Percentiles rank a stretch among this genome's conserved stretches.
These are phyloP conservation scores for Bombyx mori DNA, from an alignment of 1,140 invertebrate species.

Conservation along the genomic window DNA sequence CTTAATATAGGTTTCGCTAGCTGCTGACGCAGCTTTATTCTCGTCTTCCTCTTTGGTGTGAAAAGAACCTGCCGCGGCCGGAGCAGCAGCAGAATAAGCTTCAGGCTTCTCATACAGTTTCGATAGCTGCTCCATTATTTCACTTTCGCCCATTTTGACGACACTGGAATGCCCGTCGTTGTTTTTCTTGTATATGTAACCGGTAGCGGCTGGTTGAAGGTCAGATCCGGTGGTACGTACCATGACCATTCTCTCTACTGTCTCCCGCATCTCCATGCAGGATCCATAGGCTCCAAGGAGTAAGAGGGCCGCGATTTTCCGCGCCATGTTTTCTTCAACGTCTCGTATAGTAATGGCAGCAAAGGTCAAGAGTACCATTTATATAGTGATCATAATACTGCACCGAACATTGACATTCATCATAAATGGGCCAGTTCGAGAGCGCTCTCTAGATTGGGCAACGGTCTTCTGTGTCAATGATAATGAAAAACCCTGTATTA, in stretches of 20 bases:
- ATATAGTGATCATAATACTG: conserved; percentile 56
- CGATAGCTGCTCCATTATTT: conserved; percentile 59
- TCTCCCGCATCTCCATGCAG: conserved; percentile 59
- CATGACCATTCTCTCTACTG: conserved; percentile 66
- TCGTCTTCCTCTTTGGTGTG: conserved; percentile 36
- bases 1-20: conserved; percentile 37
- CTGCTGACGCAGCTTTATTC: conserved; percentile 31
- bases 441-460: conserved; percentile 57
- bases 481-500: conserved; percentile 61
- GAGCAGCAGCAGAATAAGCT: conserved; percentile 33
- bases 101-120: conserved; percentile 46
- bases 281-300: conserved; percentile 25
- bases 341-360: conserved; percentile 41
- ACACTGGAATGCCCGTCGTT: conserved; percentile 59
- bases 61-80: conserved; percentile 25
- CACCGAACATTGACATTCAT: conserved; percentile 58
- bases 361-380: conserved; percentile 47
- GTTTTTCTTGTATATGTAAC: conserved; percentile 70
- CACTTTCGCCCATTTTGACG: conserved; percentile 61
- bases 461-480: conserved; percentile 64
- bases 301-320: conserved; percentile 27
- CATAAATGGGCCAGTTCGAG: conserved; percentile 49
- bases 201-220: conserved; percentile 66
- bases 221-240: conserved; percentile 62
- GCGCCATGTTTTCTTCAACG: conserved; percentile 40